Evolutionary conservation across 2,113 vertebrate genomes (phyloP).

Genomic region (Dryoscopus gambensis): DNA sequence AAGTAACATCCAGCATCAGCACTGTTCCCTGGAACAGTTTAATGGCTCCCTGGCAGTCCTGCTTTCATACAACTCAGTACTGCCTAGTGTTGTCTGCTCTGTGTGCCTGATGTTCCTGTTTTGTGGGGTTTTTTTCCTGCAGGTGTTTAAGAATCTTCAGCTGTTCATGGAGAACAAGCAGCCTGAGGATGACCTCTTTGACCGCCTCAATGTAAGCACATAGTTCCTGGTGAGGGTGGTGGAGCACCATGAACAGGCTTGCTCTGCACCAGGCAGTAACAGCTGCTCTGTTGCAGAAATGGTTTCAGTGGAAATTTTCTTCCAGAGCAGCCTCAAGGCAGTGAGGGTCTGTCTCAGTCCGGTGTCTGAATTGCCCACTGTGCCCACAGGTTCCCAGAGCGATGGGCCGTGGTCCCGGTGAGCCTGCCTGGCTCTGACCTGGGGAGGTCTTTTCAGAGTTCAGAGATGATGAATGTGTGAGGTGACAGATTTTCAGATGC

Average conservation of each 20-base stretch:
- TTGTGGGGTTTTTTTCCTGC: neutral
- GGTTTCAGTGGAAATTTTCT: neutral
- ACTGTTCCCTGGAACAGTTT: neutral
- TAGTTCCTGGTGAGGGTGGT: neutral
- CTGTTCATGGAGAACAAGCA: conserved; percentile 98
- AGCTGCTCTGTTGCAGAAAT: neutral
- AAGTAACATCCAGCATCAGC: neutral
- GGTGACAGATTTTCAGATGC: neutral
- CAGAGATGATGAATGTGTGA: neutral
- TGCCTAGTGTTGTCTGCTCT: neutral
- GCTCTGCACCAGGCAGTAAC: neutral
- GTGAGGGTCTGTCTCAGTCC: neutral
- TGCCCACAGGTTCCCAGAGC: neutral
- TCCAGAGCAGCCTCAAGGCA: neutral
- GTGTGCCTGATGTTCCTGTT: neutral
- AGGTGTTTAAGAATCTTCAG: conserved; percentile 98
- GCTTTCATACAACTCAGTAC: neutral
- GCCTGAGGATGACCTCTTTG: conserved; percentile 94
- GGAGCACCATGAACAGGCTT: neutral
- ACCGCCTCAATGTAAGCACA: conserved; percentile 89
- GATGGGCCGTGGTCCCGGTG: neutral
- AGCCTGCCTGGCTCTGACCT: neutral
- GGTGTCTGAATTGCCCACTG: neutral
- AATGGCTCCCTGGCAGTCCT: neutral
- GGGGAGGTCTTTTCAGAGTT: neutral